Evolutionary conservation across 2,797 vertebrate species (phyloP), one percentile per base, ranked within the genome.

Genomic region (Acrossocheilus wenchowensis): DNA sequence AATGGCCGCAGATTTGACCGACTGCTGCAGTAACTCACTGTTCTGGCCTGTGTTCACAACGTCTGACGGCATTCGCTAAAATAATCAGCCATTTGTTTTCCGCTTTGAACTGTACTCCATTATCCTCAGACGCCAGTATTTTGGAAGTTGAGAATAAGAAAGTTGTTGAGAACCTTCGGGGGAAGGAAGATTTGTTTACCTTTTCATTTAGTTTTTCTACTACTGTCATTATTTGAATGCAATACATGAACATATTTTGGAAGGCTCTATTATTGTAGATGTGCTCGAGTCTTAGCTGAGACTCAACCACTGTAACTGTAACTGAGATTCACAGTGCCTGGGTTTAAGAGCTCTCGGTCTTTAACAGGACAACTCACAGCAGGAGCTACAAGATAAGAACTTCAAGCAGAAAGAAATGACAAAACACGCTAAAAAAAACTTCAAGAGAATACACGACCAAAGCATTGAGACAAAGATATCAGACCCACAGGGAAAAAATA

Each of bases 11-110:
- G 90, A 91, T 91, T 91, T 94, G 93, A 95, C 92, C 93, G 94
- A 94, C 93, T 95, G 92, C 93, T 87, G 90, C 93, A 92, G 92
- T 95, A 95, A 94, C 92, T 95, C 94, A 94, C 90, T 87, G 60
- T 85, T 89, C 92, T 93, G 91, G 88, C 85, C 89, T 89, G 64
- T 88, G 75, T 90, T 88, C 92, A 84, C 89, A 43, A 90, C 87
- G 85, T 87, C 87, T 90, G 94, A 95, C 91, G 93, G 91, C 91
- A 77, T 84, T 11, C 86, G 85, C 92, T 93, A 85, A 94, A 95
- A 95, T 95, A 92, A 95, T 94, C 94, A 94, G 93, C 90, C 88
- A 91, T 94, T 94, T 91, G 91, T 93, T 94, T 92, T 91, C 91
- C 89, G 69, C 79, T 91, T 91, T 91, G 90, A 91, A 87, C 91